Conservation (phyloP, 2,113 vertebrate species). For the Xiphophorus couchianus region DNA sequence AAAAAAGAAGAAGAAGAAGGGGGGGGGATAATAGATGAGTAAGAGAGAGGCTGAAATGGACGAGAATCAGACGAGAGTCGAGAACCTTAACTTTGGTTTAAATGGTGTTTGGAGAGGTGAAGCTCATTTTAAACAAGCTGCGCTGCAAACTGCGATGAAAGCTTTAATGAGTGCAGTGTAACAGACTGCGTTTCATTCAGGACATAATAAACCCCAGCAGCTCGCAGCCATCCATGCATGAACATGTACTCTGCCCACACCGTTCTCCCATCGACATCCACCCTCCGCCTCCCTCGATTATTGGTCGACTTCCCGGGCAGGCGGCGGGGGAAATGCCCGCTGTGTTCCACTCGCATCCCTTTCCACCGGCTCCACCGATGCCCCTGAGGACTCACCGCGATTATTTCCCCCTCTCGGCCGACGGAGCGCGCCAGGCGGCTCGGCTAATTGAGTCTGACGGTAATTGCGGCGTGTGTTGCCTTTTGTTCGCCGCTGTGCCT, state of each 20-base stretch:
- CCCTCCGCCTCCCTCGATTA: slow-evolving; percentile 52
- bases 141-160: background rate
- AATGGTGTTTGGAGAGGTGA: slow-evolving; percentile 21
- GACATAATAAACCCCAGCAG: slow-evolving; percentile 41
- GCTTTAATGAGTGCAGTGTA: background rate
- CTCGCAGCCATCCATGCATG: slow-evolving; percentile 48
- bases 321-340: slow-evolving; percentile 58
- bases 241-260: slow-evolving; percentile 31
- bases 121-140: background rate
- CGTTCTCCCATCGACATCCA: slow-evolving; percentile 38
- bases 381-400: slow-evolving; percentile 66
- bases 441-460: slow-evolving; percentile 65
- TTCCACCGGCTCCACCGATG: slow-evolving; percentile 19
- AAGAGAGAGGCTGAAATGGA: slow-evolving; percentile 54
- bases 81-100: slow-evolving; percentile 32
- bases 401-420: slow-evolving; percentile 57
- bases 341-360: slow-evolving; percentile 30
- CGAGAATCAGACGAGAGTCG: slow-evolving; percentile 63
- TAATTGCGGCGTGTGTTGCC: slow-evolving; percentile 64
- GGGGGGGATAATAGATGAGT: slow-evolving; percentile 70
- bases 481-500: slow-evolving; percentile 60
- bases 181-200: background rate
- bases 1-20: slow-evolving; percentile 1
- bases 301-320: slow-evolving; percentile 38
- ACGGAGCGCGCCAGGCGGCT: slow-evolving; percentile 46